Conservation (phyloP, 2,888 invertebrate species). For the Nemotelus nigrinus region DNA sequence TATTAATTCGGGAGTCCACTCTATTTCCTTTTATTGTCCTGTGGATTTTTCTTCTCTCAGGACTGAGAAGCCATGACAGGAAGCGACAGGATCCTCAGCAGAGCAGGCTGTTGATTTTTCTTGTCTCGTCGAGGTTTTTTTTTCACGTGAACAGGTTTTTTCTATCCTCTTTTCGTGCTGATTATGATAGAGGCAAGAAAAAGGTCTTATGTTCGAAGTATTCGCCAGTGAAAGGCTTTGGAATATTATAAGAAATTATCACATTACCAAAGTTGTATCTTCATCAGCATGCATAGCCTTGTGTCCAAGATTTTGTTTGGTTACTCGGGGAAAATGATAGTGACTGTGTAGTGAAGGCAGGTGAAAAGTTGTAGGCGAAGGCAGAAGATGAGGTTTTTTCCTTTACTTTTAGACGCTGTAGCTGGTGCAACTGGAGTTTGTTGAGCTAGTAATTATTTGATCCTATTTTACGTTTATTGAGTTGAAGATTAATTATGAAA, state of each 20-base stretch:
- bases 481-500: no score
- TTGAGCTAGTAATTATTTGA: no score
- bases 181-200: no score
- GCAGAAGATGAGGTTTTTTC: no score
- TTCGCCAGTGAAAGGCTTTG: no score
- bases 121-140: neutral
- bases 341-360: neutral
- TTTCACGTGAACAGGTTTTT: slow-evolving; percentile 1
- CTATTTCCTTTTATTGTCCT: slow-evolving; percentile 31
- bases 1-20: slow-evolving; percentile 48
- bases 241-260: slow-evolving; percentile 27
- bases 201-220: no score
- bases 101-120: slow-evolving; percentile 30
- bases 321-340: neutral
- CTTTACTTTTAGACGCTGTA: no score
- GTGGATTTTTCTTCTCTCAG: slow-evolving; percentile 36
- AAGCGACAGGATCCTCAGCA: neutral
- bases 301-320: slow-evolving; percentile 20
- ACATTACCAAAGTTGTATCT: slow-evolving; percentile 34
- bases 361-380: neutral
- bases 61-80: neutral
- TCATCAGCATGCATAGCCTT: slow-evolving; percentile 26
- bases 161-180: no score
- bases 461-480: no score
- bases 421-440: no score